A percentile compares a stretch with the other conserved stretches of the same genome.
Evolutionary conservation across 2,888 invertebrate species (phyloP).

Genomic region (Pycnomerus fuliginosus): DNA sequence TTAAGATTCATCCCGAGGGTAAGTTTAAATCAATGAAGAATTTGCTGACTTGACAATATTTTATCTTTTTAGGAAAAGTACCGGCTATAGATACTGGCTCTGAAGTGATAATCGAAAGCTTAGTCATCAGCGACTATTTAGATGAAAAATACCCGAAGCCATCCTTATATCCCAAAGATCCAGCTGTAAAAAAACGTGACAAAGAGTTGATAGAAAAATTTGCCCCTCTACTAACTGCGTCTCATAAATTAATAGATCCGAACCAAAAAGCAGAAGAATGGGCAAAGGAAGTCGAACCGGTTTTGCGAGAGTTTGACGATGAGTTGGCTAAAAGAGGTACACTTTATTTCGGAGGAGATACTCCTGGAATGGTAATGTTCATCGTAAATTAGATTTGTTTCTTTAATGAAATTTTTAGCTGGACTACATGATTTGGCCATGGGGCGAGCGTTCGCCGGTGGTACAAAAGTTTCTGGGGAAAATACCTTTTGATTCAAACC

Average conservation of each 20-base stretch:
- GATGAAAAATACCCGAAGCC: slow-evolving; percentile 57
- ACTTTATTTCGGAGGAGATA: slow-evolving; percentile 38
- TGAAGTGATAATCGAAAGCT: background rate
- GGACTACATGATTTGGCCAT: slow-evolving; percentile 44
- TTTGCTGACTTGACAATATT: background rate
- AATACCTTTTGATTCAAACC: slow-evolving; percentile 30
- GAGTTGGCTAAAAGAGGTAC: slow-evolving; percentile 35
- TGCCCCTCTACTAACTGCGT: slow-evolving; percentile 27
- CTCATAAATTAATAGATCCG: no score
- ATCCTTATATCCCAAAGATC: slow-evolving; percentile 52
- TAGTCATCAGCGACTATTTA: slow-evolving; percentile 47
- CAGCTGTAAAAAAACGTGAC: slow-evolving; percentile 39
- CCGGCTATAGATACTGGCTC: background rate
- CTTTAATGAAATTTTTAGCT: slow-evolving; percentile 21
- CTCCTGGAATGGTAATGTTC: slow-evolving; percentile 37
- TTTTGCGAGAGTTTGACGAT: slow-evolving; percentile 38
- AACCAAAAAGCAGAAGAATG: slow-evolving; percentile 35
- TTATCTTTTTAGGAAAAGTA: background rate
- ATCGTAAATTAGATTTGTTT: background rate
- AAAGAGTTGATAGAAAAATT: slow-evolving; percentile 39
- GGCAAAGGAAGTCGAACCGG: slow-evolving; percentile 31
- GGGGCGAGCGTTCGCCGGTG: slow-evolving; percentile 36
- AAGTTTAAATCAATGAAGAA: slow-evolving; percentile 36
- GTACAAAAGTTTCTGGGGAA: slow-evolving; percentile 30
- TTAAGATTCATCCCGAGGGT: slow-evolving; percentile 60